Evolutionary conservation across 2,888 invertebrate species (phyloP).

Genomic region (Didymodactylos carnosus): DNA sequence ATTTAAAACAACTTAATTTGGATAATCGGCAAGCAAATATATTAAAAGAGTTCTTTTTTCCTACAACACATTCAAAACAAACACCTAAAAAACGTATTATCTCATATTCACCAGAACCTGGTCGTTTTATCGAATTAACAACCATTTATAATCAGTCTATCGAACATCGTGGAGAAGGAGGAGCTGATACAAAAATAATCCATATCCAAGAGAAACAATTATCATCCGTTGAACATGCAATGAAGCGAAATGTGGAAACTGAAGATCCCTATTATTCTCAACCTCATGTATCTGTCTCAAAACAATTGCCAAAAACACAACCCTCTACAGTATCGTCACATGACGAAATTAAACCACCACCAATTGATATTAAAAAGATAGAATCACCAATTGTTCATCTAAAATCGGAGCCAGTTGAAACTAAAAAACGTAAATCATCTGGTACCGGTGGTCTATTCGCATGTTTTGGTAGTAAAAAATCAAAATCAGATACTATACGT

Average conservation of each 20-base stretch:
- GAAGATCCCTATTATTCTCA: too few relatives aligned
- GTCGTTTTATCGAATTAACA: neutral
- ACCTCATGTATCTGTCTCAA: neutral
- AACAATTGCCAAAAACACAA: neutral
- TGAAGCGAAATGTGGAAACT: neutral
- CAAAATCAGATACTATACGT: neutral
- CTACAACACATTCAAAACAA: neutral
- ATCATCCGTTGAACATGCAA: neutral
- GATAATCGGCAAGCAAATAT: neutral
- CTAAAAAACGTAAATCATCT: neutral
- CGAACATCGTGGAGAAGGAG: neutral
- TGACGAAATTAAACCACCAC: neutral
- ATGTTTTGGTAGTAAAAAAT: neutral
- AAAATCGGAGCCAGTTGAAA: neutral
- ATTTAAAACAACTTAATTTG: neutral
- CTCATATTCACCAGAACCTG: neutral
- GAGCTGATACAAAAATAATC: neutral
- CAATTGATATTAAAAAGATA: neutral
- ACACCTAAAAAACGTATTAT: too few relatives aligned
- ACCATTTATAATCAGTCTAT: neutral
- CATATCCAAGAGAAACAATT: neutral
- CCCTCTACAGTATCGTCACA: neutral
- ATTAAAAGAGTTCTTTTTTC: neutral
- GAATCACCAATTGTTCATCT: too few relatives aligned
- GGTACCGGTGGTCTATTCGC: neutral